Conservation (phyloP, 2,113 vertebrate species). For the Henicopernis longicauda region DNA sequence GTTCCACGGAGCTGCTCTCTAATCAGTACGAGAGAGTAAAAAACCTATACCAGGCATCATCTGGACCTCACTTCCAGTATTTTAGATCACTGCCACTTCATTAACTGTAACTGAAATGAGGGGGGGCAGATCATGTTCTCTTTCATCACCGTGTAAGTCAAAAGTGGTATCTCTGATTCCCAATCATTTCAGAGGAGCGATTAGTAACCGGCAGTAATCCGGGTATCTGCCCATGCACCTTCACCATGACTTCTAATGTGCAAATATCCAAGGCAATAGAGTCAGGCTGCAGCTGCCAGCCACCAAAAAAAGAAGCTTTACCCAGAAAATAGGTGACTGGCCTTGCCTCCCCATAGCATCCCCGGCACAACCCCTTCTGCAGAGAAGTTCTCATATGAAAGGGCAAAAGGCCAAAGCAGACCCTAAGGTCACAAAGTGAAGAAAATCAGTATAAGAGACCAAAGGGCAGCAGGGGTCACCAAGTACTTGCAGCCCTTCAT, state of each 20-base stretch:
- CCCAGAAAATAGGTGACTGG: neutral
- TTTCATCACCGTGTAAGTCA: neutral
- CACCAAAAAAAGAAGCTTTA: neutral
- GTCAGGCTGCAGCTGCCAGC: neutral
- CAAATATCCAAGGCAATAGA: neutral
- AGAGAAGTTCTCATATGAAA: neutral
- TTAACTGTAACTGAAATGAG: neutral
- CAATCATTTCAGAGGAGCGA: neutral
- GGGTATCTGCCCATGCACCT: neutral
- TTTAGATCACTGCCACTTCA: neutral
- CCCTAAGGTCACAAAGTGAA: neutral
- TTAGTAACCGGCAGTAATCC: neutral
- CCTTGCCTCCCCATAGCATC: neutral
- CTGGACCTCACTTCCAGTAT: neutral
- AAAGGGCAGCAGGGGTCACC: conserved; percentile 1
- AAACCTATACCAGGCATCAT: neutral
- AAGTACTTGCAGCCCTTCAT: neutral
- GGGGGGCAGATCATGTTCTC: neutral
- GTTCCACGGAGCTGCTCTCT: neutral
- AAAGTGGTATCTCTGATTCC: neutral
- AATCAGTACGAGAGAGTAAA: neutral
- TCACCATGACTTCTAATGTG: neutral
- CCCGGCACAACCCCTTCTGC: fast-evolving
- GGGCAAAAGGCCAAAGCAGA: neutral
- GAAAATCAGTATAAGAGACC: neutral